Percentiles rank a stretch among this genome's conserved stretches.
Evolutionary conservation across 2,888 invertebrate genomes (phyloP).

Genomic region (Ophion ventricosus): DNA sequence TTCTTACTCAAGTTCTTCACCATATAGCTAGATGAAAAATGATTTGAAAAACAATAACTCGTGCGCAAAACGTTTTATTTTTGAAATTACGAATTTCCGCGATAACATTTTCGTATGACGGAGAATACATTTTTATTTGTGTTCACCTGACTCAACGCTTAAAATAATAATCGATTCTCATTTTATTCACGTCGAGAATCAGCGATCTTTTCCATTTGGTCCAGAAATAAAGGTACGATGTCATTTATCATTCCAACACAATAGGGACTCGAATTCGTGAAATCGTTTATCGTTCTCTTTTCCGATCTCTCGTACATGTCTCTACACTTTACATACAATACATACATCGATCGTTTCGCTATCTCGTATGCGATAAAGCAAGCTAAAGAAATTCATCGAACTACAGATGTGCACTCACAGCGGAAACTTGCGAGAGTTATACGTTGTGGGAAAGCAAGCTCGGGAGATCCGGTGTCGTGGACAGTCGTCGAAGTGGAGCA

Average conservation of each 20-base stretch:
- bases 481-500: constrained; percentile 54
- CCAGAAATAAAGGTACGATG: background rate
- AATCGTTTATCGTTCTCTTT: constrained; percentile 42
- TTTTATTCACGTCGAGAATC: background rate
- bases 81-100: too few species aligned
- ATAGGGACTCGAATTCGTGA: constrained; percentile 25
- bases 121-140: too few species aligned
- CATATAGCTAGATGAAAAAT: too few species aligned
- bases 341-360: constrained; percentile 33
- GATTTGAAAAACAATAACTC: too few species aligned
- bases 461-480: constrained; percentile 38
- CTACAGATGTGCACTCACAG: constrained; percentile 51
- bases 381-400: constrained; percentile 54
- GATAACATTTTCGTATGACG: too few species aligned
- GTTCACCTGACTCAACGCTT: background rate
- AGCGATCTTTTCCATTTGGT: background rate
- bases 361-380: constrained; percentile 36
- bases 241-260: constrained; percentile 36
- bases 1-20: too few species aligned
- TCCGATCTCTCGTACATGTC: background rate
- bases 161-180: background rate
- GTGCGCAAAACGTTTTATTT: too few species aligned
- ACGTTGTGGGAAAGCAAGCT: constrained; percentile 6
- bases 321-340: constrained; percentile 19
- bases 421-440: constrained; percentile 51